These are phyloP conservation scores for Podargus strigoides DNA, from an alignment of 2,797 vertebrate species.

Conservation along the genomic window DNA sequence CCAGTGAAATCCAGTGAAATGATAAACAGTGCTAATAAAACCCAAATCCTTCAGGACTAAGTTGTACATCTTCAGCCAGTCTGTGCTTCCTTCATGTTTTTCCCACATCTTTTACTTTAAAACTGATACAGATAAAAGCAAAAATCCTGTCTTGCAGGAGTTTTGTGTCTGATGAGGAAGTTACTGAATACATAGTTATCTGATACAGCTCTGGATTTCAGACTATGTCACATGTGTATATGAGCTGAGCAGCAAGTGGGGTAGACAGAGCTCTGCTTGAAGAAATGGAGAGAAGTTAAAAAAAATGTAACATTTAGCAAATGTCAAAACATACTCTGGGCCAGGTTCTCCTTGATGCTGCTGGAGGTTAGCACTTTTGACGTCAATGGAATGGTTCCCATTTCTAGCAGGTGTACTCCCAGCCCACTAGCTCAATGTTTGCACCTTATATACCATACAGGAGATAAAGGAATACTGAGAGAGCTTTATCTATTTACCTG, in stretches of 20 bases:
- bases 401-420: neutral
- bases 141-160: neutral
- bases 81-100: neutral
- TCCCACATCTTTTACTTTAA: neutral
- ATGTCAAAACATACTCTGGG: neutral
- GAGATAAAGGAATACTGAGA: neutral
- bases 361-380: neutral
- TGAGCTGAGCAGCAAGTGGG: neutral
- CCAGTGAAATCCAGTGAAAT: neutral
- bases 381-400: neutral
- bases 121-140: neutral
- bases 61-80: neutral
- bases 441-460: neutral
- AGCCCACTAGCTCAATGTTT: neutral
- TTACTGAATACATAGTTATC: neutral
- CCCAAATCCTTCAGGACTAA: neutral
- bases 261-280: neutral
- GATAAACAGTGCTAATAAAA: neutral
- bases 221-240: neutral
- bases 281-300: neutral
- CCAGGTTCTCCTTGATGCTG: neutral
- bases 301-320: neutral
- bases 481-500: constrained; percentile 30
- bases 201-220: neutral
- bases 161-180: neutral